phyloP scores from a whole-genome alignment of 2,797 vertebrate species.

The Heteromormyrus szaboi region DNA sequence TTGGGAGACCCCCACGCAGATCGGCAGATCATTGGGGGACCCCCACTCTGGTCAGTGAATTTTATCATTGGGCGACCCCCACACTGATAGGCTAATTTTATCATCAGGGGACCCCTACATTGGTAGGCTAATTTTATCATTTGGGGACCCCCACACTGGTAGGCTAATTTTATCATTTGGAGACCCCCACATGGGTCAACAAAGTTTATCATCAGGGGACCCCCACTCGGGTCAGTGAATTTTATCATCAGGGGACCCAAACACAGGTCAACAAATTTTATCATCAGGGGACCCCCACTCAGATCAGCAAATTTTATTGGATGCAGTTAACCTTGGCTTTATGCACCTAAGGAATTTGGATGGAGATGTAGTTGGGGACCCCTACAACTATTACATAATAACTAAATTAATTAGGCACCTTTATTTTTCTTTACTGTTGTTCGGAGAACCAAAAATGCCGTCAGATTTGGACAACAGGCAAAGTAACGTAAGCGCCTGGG shows the following conservation, averaged over 20 bases:
- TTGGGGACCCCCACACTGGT: too few relatives aligned
- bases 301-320: neutral
- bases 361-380: neutral
- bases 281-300: too few relatives aligned
- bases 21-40: neutral
- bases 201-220: too few relatives aligned
- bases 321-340: neutral
- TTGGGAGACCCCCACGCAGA: neutral
- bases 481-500: neutral
- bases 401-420: neutral
- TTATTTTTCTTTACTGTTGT: neutral
- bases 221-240: too few relatives aligned
- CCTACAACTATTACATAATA: neutral
- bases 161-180: too few relatives aligned
- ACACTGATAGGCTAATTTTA: neutral
- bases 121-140: neutral
- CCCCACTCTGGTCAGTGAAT: neutral
- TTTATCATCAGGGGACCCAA: too few relatives aligned
- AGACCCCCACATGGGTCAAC: too few relatives aligned
- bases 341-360: neutral
- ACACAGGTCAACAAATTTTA: too few relatives aligned
- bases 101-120: neutral
- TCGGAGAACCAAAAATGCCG: neutral
- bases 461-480: neutral
- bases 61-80: neutral